Evolutionary conservation across 2,888 invertebrate genomes (phyloP), one percentile per base, ranked within the genome.

Genomic region (Malthinus flaveolus): DNA sequence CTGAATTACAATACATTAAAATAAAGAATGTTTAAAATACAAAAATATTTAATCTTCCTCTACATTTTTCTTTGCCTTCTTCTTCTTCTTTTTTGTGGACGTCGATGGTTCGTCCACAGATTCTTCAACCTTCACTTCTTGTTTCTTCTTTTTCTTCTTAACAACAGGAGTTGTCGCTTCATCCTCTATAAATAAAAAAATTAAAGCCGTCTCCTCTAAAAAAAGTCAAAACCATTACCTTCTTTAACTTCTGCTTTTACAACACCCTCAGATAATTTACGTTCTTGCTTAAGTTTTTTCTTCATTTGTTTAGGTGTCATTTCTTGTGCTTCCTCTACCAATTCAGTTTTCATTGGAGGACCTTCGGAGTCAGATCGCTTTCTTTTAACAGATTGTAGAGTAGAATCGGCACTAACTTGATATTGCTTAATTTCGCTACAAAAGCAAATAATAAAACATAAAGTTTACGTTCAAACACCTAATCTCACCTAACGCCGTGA

Each of bases 401-500:
- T 94, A 42, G 90, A 91, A 79, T 97, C 97, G 0, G 86, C 89
- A 2, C 88, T 90, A 7, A 84, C 81, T 44, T 89, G 86, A 79
- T 95, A 95, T 35, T 90, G 86, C 67, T 88, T 83, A 49, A 93
- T 86, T 81, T 95, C 92, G 70, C 94, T 91, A 37, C 3, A 10
- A 37, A 11, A 13, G 11, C 12, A 11, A 6, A 8, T 12, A 37
- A 37, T 1, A 37, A 6, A 7, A 37, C 8, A 8, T 5, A 33
- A 9, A 35, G n/a, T 5, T 32, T 3, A n/a, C 8, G 11, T 9
- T 33, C 8, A 45, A 31, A 23, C 23, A 23, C 2, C 5, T 23
- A 23, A 23, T 23, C 48, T 70, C 69, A 84, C 88, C 87, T 87
- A 78, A 88, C 88, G 66, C 87, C 87, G 69, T 95, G 92, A 75